phyloP scores from a whole-genome alignment of 2,113 vertebrate genomes.

The Petrocephalus zakoni region DNA sequence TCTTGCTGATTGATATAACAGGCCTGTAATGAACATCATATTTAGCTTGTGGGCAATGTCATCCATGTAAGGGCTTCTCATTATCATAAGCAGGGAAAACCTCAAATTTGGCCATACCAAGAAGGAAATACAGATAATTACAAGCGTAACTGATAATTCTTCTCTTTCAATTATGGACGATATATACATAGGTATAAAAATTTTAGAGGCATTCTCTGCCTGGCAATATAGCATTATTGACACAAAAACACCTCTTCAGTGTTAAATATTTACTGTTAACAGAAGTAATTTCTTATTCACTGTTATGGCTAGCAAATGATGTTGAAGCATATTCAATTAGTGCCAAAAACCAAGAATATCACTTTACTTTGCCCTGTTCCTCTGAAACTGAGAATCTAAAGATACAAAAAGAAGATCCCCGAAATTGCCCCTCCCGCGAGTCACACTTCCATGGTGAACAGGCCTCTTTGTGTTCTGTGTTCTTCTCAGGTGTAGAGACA shows the following conservation, averaged over 20 bases:
- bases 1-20: slow-evolving; percentile 40
- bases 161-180: background rate
- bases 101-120: slow-evolving; percentile 2
- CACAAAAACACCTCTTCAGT: background rate
- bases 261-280: background rate
- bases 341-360: background rate
- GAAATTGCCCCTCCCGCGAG: background rate
- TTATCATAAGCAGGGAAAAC: background rate
- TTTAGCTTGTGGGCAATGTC: slow-evolving; percentile 39
- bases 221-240: background rate
- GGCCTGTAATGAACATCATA: slow-evolving; percentile 34
- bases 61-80: slow-evolving; percentile 20
- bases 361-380: background rate
- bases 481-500: background rate
- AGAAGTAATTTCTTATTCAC: background rate
- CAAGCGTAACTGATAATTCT: background rate
- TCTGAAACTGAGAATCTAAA: background rate
- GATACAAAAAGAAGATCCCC: background rate
- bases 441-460: background rate
- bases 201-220: background rate
- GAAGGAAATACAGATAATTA: background rate
- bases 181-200: background rate
- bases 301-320: background rate
- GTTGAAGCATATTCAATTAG: too few species aligned
- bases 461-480: background rate